Base-by-base conservation (phyloP, 2,888 invertebrate species). In the Thereva nobilitata region DNA sequence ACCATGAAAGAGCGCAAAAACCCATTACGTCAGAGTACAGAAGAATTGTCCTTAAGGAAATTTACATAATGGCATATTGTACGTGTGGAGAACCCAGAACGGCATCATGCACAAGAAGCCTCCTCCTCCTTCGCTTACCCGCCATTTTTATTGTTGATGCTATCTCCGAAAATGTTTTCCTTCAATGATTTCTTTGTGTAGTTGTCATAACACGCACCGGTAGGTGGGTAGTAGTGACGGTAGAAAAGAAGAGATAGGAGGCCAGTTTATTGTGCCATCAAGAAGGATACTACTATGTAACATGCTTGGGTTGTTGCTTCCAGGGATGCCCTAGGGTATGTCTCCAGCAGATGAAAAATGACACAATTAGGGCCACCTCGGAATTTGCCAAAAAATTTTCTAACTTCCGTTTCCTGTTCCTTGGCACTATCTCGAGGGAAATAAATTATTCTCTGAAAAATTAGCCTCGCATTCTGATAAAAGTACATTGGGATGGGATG, bases 401-500 rank as follows among this genome's bases (percentile, higher is more conserved):
- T 10, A 64, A 53, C 53, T 64, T 64, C 64, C 64, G 64, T 38
- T 64, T 53, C 42, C 44, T 35, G 47, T 47, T 47, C 47, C 47
- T 10, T 35, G 42, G 2, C 44, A 12, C 35, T 64, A 64, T 64
- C 64, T 64, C 40, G 12, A 37, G 54, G 53, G 64, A 64, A 54
- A 64, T 64, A 64, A 64, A 64, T 64, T 54, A 64, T 64, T 64
- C 64, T 6, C 40, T 55, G 47, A 64, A 64, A 64, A 64, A 63
- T 63, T 63, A 63, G 63, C 50, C 23, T 23, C 23, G 23, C 23
- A 23, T 23, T 23, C 23, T 23, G 23, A 23, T 23, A 23, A 23
- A 23, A 23, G 23, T 23, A 23, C 23, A 23, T 23, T 23, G 23
- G 2, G 23, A 23, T 23, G 23, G 23, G 1, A 23, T 23, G 23